Conservation (phyloP, 2,113 vertebrate species). For the Trochalopteron elliotii region DNA sequence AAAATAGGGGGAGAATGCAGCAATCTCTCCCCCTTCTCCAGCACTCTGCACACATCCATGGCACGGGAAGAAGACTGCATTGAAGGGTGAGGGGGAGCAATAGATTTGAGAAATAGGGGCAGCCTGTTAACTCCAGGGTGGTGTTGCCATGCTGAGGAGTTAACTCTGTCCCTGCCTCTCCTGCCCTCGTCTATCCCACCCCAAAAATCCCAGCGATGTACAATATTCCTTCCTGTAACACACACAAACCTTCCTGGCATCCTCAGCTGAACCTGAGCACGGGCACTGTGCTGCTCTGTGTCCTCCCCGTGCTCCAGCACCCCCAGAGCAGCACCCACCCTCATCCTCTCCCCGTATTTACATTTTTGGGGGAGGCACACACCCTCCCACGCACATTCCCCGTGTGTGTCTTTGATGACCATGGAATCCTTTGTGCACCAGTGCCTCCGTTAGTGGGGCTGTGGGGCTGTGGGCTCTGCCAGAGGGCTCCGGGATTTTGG, state of each 20-base stretch:
- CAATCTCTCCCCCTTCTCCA: background rate
- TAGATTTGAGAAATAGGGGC: background rate
- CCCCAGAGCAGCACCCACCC: background rate
- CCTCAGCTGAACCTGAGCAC: background rate
- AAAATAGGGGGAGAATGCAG: conserved; percentile 10
- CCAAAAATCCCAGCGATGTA: background rate
- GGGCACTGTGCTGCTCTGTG: rapidly evolving
- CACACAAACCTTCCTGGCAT: background rate
- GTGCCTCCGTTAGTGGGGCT: rapidly evolving
- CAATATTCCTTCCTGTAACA: rapidly evolving
- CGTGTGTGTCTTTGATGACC: rapidly evolving
- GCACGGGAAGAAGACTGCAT: conserved; percentile 25
- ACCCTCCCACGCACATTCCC: rapidly evolving
- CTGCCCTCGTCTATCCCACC: background rate
- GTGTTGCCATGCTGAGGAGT: background rate
- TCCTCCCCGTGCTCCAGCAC: background rate
- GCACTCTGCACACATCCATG: background rate
- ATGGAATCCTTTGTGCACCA: rapidly evolving
- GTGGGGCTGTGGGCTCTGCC: rapidly evolving
- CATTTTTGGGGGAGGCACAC: background rate
- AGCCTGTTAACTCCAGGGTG: background rate
- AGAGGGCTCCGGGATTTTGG: background rate
- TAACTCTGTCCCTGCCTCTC: background rate
- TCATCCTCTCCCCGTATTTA: background rate
- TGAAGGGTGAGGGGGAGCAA: background rate